These are phyloP conservation scores for Pseudochaenichthys georgianus DNA, from an alignment of 2,797 vertebrate genomes.

Conservation along the genomic window DNA sequence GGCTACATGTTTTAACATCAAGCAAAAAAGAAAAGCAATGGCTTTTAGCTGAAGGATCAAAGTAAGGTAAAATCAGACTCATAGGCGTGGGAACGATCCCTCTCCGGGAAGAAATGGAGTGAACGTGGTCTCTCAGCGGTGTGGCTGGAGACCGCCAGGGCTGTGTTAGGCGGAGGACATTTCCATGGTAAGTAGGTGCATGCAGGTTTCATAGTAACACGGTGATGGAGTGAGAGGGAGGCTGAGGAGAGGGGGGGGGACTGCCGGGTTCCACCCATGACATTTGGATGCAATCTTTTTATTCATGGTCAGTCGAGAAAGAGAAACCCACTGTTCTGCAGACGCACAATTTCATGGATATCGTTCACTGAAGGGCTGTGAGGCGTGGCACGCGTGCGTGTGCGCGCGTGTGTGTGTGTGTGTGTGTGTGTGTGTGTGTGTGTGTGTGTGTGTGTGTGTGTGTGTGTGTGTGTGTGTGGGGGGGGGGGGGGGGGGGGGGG, in stretches of 20 bases:
- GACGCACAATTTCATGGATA: constrained; percentile 35
- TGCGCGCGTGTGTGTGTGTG: too few relatives aligned
- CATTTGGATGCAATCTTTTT: constrained; percentile 52
- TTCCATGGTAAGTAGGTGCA: constrained; percentile 58
- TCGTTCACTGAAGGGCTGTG: constrained; percentile 38
- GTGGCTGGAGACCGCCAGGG: constrained; percentile 34
- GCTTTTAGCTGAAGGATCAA: constrained; percentile 53
- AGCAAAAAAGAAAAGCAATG: constrained; percentile 52
- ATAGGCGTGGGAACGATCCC: constrained; percentile 30
- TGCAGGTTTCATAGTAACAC: constrained; percentile 62
- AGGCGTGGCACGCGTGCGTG: not conserved
- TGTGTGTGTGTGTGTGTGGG: too few relatives aligned
- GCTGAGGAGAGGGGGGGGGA: constrained; percentile 27
- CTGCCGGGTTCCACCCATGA: constrained; percentile 41
- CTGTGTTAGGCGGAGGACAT: constrained; percentile 45
- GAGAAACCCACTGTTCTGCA: constrained; percentile 47
- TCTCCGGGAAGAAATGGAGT: constrained; percentile 43
- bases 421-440: too few relatives aligned
- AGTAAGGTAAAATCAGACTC: constrained; percentile 47
- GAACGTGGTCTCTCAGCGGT: constrained; percentile 27
- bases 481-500: too few relatives aligned
- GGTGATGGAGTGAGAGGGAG: constrained; percentile 48
- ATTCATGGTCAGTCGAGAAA: constrained; percentile 39
- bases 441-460: too few relatives aligned
- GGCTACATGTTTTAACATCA: constrained; percentile 40